phyloP scores from a whole-genome alignment of 1,140 invertebrate species.

The Caenorhabditis tropicalis region DNA sequence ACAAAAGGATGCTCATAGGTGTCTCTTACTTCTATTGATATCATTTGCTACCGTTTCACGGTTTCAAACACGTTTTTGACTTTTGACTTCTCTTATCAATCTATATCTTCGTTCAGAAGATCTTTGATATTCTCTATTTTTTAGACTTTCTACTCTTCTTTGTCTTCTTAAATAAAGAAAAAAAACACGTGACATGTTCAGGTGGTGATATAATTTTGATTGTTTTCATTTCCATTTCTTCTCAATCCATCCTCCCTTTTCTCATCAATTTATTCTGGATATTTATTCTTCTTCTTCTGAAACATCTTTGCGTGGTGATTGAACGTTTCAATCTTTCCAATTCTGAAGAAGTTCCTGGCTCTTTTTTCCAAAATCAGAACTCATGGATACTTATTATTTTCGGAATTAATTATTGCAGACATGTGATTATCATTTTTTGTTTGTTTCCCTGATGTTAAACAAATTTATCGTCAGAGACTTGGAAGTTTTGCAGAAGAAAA shows the following conservation, averaged over 20 bases:
- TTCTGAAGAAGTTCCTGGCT: too few species aligned
- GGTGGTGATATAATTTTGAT: neutral
- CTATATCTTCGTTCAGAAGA: too few species aligned
- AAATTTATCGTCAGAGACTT: too few species aligned
- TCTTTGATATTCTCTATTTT: neutral
- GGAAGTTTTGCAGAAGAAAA: too few species aligned
- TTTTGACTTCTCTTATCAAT: neutral
- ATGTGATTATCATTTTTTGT: too few species aligned
- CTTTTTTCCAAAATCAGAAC: too few species aligned
- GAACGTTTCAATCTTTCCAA: too few species aligned
- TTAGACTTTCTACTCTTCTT: neutral
- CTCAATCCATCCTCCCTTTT: too few species aligned
- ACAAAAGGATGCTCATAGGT: neutral
- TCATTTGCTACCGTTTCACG: neutral
- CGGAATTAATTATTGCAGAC: too few species aligned
- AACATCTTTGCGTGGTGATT: too few species aligned
- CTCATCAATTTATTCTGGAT: neutral
- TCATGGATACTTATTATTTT: too few species aligned
- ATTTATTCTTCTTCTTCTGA: neutral
- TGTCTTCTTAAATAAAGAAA: neutral
- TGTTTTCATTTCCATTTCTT: neutral
- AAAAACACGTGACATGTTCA: conserved; percentile 1
- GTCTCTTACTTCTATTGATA: neutral
- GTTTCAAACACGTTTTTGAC: neutral
- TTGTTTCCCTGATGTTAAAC: too few species aligned